Percentiles rank a stretch among this genome's conserved stretches.
Evolutionary conservation across 2,888 invertebrate genomes (phyloP).

Genomic region (Caenorhabditis sp.): DNA sequence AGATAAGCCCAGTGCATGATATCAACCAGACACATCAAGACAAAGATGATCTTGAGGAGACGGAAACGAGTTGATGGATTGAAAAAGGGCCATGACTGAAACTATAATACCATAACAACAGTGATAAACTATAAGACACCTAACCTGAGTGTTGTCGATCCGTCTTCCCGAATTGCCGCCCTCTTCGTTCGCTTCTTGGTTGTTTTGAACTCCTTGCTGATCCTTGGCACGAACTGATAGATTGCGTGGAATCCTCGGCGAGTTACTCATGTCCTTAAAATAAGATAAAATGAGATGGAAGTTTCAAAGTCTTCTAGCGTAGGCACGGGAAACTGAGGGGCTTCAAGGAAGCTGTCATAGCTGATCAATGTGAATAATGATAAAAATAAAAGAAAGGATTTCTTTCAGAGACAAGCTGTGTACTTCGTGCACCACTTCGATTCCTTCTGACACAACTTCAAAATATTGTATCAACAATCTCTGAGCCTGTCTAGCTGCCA

Average conservation of each 20-base stretch:
- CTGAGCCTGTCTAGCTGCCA: not conserved
- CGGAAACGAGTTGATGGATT: constrained; percentile 64
- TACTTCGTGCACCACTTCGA: not conserved
- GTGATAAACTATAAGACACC: not conserved
- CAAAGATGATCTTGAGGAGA: constrained; percentile 69
- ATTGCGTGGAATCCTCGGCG: constrained; percentile 64
- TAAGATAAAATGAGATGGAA: not conserved
- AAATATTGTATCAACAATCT: not conserved
- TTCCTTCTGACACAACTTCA: not conserved
- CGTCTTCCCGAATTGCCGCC: constrained; percentile 25
- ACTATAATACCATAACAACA: not conserved
- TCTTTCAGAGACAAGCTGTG: not conserved
- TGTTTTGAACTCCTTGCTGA: constrained; percentile 42
- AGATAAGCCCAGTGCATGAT: constrained; percentile 78
- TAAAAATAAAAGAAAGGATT: not conserved
- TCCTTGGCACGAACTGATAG: constrained; percentile 64
- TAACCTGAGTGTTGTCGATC: constrained; percentile 60
- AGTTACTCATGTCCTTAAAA: constrained; percentile 67
- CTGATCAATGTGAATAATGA: not conserved
- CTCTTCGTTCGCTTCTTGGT: constrained; percentile 50
- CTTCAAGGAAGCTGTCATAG: not conserved
- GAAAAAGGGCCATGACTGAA: constrained; percentile 66
- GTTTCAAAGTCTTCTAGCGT: not conserved
- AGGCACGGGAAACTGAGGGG: not conserved
- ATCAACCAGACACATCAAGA: constrained; percentile 73